A percentile compares a stretch with the other conserved stretches of the same genome.
phyloP scores from a whole-genome alignment of 2,797 vertebrate genomes.

The Glossophaga mutica region DNA sequence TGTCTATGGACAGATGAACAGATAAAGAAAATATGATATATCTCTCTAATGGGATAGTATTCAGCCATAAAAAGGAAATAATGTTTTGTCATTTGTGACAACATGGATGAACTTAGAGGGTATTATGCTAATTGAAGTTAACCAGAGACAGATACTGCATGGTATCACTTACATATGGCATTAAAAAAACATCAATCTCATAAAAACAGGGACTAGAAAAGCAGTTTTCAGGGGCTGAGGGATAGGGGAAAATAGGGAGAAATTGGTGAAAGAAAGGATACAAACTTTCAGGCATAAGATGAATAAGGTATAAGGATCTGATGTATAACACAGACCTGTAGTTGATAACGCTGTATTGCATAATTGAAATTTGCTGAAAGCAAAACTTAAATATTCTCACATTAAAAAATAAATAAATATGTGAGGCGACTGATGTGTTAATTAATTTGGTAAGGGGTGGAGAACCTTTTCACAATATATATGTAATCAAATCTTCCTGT shows the following conservation, averaged over 20 bases:
- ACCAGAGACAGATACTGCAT: neutral
- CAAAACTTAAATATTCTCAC: neutral
- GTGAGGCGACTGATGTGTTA: neutral
- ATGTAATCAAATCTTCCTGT: neutral
- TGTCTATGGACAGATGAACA: neutral
- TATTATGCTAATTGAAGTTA: neutral
- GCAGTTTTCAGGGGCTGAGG: neutral
- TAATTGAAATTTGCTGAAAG: neutral
- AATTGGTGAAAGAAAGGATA: neutral
- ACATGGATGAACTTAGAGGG: neutral
- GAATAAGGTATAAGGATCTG: neutral
- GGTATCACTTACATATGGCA: neutral
- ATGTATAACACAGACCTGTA: neutral
- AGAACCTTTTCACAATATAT: neutral
- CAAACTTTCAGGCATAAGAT: neutral
- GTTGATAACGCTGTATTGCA: neutral
- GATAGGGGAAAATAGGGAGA: neutral
- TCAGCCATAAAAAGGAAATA: neutral
- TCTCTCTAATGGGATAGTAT: neutral
- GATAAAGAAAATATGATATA: neutral
- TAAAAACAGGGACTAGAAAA: neutral
- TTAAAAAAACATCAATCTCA: neutral
- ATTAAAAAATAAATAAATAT: neutral
- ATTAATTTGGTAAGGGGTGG: neutral
- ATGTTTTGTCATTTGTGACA: neutral